Percentiles rank a stretch among this genome's conserved stretches.
Evolutionary conservation across 2,113 vertebrate genomes (phyloP).

Genomic region (Lophura nycthemera): DNA sequence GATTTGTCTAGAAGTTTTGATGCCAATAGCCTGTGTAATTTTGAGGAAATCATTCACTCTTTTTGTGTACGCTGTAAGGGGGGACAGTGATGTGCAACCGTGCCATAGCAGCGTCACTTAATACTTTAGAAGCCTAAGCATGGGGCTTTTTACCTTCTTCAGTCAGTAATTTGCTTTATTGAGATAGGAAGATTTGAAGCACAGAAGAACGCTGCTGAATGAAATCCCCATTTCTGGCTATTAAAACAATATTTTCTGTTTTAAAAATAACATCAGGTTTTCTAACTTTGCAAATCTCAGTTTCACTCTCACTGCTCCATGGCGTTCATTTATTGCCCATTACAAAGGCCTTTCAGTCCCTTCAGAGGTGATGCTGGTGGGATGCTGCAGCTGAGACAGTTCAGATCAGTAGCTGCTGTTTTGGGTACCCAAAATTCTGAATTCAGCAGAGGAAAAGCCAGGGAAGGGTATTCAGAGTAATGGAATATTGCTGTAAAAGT

Average conservation of each 20-base stretch:
- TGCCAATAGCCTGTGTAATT: conserved; percentile 55
- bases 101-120: background rate
- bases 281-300: background rate
- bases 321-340: background rate
- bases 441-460: background rate
- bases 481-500: background rate
- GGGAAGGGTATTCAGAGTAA: background rate
- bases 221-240: background rate
- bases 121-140: background rate
- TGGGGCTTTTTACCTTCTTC: background rate
- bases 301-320: background rate
- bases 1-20: conserved; percentile 32
- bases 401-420: background rate
- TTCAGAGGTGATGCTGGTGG: background rate
- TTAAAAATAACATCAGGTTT: background rate
- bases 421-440: background rate
- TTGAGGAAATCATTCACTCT: conserved; percentile 24
- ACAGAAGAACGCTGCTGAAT: background rate
- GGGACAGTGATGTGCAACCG: background rate
- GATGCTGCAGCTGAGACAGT: background rate
- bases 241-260: background rate
- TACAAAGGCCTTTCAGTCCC: background rate
- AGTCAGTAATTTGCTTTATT: background rate
- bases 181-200: background rate
- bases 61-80: background rate